Conservation (phyloP, 2,113 vertebrate genomes). For the Melanerpes formicivorus region DNA sequence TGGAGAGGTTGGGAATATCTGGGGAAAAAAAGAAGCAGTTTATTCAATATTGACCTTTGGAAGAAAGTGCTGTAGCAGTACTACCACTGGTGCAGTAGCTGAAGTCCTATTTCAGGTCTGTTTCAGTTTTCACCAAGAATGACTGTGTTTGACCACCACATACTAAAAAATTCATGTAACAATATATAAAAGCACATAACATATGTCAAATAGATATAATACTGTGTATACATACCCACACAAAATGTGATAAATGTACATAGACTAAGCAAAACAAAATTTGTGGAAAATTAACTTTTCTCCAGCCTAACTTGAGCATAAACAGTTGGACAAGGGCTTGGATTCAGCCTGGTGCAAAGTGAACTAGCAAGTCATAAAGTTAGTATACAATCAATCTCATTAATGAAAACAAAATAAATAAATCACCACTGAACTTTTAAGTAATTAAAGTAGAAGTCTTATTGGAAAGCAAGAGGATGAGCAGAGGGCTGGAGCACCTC, state of each 20-base stretch:
- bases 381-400: not conserved
- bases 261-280: not conserved
- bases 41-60: not conserved
- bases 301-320: not conserved
- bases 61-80: not conserved
- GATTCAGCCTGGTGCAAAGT: not conserved
- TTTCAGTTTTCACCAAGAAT: not conserved
- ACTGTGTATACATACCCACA: not conserved
- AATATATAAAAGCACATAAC: not conserved
- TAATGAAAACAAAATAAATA: not conserved
- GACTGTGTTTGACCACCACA: not conserved
- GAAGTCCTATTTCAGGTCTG: not conserved
- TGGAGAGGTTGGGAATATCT: conserved; percentile 98
- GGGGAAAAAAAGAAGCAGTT: not conserved
- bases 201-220: not conserved
- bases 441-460: not conserved
- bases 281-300: not conserved
- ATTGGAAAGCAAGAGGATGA: not conserved
- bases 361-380: not conserved
- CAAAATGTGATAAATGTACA: not conserved
- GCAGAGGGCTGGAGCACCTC: too few relatives aligned
- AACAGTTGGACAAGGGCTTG: not conserved
- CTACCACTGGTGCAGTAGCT: not conserved
- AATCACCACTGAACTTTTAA: not conserved
- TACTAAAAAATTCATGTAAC: not conserved